Evolutionary conservation across 2,888 invertebrate genomes (phyloP).

Genomic region (Lamproptera curius): DNA sequence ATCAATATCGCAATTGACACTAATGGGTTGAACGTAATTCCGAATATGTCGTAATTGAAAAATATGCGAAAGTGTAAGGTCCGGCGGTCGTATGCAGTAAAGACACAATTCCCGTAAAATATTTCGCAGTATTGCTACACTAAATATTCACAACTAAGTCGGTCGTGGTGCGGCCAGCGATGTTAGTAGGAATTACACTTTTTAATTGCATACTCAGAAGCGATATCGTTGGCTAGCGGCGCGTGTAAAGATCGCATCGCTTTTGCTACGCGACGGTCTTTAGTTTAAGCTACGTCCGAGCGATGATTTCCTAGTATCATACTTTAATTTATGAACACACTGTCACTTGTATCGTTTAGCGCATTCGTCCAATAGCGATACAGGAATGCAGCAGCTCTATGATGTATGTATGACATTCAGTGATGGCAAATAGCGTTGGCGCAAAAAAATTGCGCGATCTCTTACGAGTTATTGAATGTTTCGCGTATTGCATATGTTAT

Average conservation of each 20-base stretch:
- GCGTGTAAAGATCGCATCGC: neutral
- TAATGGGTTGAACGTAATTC: no score
- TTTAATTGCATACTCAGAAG: slow-evolving; percentile 10
- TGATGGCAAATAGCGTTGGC: neutral
- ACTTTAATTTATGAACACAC: neutral
- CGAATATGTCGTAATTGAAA: no score
- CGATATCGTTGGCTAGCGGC: neutral
- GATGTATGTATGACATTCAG: neutral
- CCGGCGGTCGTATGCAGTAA: no score
- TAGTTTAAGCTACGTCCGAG: neutral
- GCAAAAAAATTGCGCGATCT: neutral
- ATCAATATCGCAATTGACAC: no score
- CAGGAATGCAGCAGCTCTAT: slow-evolving; percentile 1
- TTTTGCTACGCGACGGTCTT: neutral
- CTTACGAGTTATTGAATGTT: neutral
- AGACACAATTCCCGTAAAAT: neutral
- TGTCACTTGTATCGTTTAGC: neutral
- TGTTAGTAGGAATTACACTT: slow-evolving; percentile 3
- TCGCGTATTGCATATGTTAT: no score
- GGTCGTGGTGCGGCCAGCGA: slow-evolving; percentile 1
- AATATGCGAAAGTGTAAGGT: no score
- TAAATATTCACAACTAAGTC: neutral
- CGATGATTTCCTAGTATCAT: slow-evolving; percentile 1
- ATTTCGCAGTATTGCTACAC: neutral
- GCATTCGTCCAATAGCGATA: neutral